phyloP scores from a whole-genome alignment of 2,888 invertebrate genomes.

The Parasteatoda lunata region DNA sequence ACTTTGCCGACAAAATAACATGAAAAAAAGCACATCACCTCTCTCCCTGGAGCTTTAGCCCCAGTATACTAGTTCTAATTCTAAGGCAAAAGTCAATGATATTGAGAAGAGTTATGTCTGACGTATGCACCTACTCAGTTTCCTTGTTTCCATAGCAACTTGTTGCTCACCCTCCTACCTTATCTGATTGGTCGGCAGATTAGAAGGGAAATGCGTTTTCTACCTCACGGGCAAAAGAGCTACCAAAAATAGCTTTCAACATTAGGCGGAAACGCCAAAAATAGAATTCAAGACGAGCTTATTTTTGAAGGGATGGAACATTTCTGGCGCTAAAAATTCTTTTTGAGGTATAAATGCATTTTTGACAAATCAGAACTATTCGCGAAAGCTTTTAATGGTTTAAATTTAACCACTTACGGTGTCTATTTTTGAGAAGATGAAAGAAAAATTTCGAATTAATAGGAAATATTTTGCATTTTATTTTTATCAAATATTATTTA shows the following conservation, averaged over 20 bases:
- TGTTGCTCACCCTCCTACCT: conserved; percentile 57
- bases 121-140: conserved; percentile 19
- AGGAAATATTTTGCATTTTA: no score
- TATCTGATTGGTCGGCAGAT: conserved; percentile 53
- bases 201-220: conserved; percentile 47
- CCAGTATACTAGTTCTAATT: conserved; percentile 20
- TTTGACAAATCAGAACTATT: no score
- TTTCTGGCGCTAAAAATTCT: conserved; percentile 1
- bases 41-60: conserved; percentile 7
- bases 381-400: no score
- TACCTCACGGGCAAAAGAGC: conserved; percentile 29
- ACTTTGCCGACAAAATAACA: background rate
- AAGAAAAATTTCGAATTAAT: no score
- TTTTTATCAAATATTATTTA: no score
- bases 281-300: conserved; percentile 41
- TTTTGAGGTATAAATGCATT: no score
- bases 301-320: conserved; percentile 20
- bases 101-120: conserved; percentile 39
- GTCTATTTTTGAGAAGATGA: no score
- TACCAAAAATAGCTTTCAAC: conserved; percentile 26
- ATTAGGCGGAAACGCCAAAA: conserved; percentile 36
- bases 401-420: no score
- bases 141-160: conserved; percentile 61
- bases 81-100: conserved; percentile 35
- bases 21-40: conserved; percentile 2